phyloP scores from a whole-genome alignment of 2,888 invertebrate genomes.

The Limnephilus auricula region DNA sequence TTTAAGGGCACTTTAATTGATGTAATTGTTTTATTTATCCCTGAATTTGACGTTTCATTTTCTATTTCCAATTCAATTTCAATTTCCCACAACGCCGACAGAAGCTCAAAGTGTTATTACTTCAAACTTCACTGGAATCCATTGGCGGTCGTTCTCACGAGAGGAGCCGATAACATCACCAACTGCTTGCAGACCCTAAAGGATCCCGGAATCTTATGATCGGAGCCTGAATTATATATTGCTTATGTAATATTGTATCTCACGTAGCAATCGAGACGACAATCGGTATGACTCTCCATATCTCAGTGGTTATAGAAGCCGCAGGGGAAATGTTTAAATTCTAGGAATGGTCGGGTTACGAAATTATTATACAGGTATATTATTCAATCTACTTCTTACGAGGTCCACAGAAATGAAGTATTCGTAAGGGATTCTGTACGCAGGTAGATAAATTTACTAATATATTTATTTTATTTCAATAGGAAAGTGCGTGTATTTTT shows the following conservation, averaged over 20 bases:
- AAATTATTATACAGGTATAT: neutral
- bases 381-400: neutral
- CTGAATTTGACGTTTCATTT: slow-evolving; percentile 6
- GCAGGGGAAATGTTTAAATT: neutral
- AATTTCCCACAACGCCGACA: neutral
- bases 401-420: neutral
- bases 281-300: neutral
- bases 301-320: neutral
- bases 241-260: neutral
- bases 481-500: too few relatives aligned
- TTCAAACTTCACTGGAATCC: neutral
- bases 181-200: neutral
- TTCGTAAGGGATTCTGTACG: neutral
- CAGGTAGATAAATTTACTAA: neutral
- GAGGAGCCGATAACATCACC: neutral
- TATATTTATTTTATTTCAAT: too few relatives aligned
- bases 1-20: neutral
- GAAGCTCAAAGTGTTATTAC: neutral
- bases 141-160: neutral
- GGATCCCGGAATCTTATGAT: slow-evolving; percentile 4
- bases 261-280: slow-evolving; percentile 29
- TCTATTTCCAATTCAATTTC: too few relatives aligned
- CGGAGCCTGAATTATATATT: slow-evolving; percentile 10
- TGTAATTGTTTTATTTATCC: neutral
- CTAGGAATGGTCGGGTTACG: neutral